Evolutionary conservation across 1,140 invertebrate species (phyloP), one percentile per base, ranked within the genome.

Genomic region (Caenorhabditis inopinata): DNA sequence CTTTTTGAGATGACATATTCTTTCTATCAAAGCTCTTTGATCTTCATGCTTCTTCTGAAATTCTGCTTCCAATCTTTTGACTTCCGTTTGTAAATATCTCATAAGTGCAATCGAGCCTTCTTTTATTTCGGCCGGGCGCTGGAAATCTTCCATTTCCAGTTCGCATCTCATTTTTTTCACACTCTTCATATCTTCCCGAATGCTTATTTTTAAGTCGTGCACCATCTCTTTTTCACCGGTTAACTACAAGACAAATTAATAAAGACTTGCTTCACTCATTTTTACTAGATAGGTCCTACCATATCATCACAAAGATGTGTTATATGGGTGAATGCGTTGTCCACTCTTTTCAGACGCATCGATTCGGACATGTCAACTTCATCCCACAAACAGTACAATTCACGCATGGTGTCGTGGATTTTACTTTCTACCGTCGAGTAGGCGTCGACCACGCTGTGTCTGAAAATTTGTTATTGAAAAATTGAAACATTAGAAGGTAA

Each of bases 61-160:
- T 38, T 68, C 58, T 9, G 11, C 21, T 21, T 68, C 58, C 32
- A 68, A n/a, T 12, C 27, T 12, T 38, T 68, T 68, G 1, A 68
- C 58, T 38, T 68, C 58, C 27, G 32, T 6, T 18, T 68, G 58
- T 9, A 68, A 16, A 21, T 38, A n/a, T 29, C 58, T 38, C 27
- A 23, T 68, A 2, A 68, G n/a, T 6, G 58, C 58, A 42, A 68
- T 68, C 25, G 58, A 68, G 11, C 58, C 58, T 4, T 68, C 58
- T n/a, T 68, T 68, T 68, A 68, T 68, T 7, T 68, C 58, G n/a
- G 32, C 58, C 11, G 58, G 58, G 7, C 58, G 32, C n/a, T 68
- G 58, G 18, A 21, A 68, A 16, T 18, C 29, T 9, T 68, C 16
- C 58, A 68, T 68, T 68, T 68, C 58, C 2, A 68, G n/a, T 21